These are phyloP conservation scores for Empis livida DNA, from an alignment of 2,888 invertebrate genomes.

Conservation along the genomic window DNA sequence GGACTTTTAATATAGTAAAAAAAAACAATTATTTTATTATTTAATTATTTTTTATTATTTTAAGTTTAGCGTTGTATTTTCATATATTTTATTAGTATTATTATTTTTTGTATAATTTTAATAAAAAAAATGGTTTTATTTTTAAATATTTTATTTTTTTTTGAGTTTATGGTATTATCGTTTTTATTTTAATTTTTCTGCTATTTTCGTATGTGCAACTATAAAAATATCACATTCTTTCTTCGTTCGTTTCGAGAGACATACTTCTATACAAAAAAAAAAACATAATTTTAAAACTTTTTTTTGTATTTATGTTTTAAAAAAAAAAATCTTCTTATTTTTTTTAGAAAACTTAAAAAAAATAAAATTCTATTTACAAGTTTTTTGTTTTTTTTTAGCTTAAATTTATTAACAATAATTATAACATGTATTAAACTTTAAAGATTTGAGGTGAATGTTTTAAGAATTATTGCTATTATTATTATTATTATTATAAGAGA, in stretches of 20 bases:
- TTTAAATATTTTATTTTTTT: conserved; percentile 4
- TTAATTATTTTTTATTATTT: conserved; percentile 10
- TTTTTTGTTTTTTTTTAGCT: conserved; percentile 11
- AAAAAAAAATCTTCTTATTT: too few species aligned
- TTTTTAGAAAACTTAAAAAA: too few species aligned
- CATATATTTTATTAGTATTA: background rate
- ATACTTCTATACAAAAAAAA: conserved; percentile 10
- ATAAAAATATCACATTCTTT: conserved; percentile 38
- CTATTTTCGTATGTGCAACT: conserved; percentile 21
- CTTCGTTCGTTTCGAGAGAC: conserved; percentile 37
- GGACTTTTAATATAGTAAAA: conserved; percentile 8
- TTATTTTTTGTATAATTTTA: conserved; percentile 1
- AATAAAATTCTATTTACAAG: too few species aligned
- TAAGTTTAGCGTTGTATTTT: conserved; percentile 11
- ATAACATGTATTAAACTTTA: too few species aligned
- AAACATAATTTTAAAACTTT: too few species aligned
- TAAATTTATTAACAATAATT: background rate
- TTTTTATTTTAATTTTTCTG: conserved; percentile 11
- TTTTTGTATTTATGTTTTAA: too few species aligned
- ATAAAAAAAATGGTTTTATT: conserved; percentile 1
- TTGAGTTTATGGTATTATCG: conserved; percentile 5
- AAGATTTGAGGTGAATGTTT: too few species aligned
- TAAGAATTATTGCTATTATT: too few species aligned
- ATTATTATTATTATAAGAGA: too few species aligned
- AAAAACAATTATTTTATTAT: conserved; percentile 12